Evolutionary conservation across 2,113 vertebrate genomes (phyloP), one percentile per base, ranked within the genome.

Genomic region (Speoplatyrhinus poulsoni): DNA sequence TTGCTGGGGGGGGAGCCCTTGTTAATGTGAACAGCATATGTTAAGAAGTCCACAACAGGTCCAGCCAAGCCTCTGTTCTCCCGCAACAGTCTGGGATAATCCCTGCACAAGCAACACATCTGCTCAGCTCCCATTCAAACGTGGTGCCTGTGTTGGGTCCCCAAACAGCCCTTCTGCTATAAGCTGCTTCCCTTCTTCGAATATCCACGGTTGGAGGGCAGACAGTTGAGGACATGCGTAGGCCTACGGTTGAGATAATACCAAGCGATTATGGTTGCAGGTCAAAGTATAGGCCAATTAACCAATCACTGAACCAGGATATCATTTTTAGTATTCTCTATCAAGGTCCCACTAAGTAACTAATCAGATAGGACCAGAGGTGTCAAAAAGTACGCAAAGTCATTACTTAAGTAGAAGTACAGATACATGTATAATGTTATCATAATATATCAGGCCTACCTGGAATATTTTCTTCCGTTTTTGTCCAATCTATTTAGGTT

Each of bases 141-240:
- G 52, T 53, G 52, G 58, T 12, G 15, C 61, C 46, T 49, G 19
- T 47, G 1, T 9, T 60, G 36, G 7, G 54, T 47, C 57, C 57
- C 57, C 13, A 15, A 55, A 46, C 53, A 55, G 64, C 50, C 33
- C 9, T 17, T 17, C 50, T 36, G 6, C 41, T 9, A 4, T 71
- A 64, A 71, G 69, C 52, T 33, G 69, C 53, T 71, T 63, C 49
- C 13, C 52, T 8, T 19, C 33, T 70, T 61, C 41, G 49, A 70
- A 55, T 26, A 46, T 16, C 69, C 60, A 56, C 5, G 53, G 32
- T 64, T 72, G 63, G 70, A 60, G 15, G 50, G 50, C 60, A 56
- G 69, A 60, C 54, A 55, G 36, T 41, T 41, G 5, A 41, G 7
- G 36, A 41, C 36, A 5, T 41, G 19, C 19, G 59, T 46, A 52